Conservation (phyloP, 2,888 invertebrate species). For the Drosophila robusta region DNA sequence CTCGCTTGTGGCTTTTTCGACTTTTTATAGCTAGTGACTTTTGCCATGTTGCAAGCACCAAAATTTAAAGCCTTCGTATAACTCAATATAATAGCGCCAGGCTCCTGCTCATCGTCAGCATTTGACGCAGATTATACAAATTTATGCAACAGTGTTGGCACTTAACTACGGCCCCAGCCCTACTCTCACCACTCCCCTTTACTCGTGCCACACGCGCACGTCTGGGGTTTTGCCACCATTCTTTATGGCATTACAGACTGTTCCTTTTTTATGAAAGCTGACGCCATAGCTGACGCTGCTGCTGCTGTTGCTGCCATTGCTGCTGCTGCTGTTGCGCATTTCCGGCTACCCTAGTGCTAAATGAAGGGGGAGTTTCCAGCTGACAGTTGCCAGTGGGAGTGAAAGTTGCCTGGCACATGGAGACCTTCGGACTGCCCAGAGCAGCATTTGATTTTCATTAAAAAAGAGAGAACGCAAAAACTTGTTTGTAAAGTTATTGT, state of each 20-base stretch:
- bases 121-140: constrained; percentile 72
- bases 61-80: constrained; percentile 65
- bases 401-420: constrained; percentile 24
- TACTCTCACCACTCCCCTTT: not conserved
- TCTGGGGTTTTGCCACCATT: constrained; percentile 33
- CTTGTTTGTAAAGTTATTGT: constrained; percentile 34
- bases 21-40: not conserved
- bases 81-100: constrained; percentile 62
- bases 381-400: constrained; percentile 1
- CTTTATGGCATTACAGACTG: constrained; percentile 54
- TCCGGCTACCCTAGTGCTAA: constrained; percentile 52
- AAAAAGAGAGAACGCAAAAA: constrained; percentile 38
- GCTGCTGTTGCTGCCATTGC: not conserved
- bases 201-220: not conserved
- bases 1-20: no score
- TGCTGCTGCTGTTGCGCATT: constrained; percentile 56
- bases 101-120: constrained; percentile 39
- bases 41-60: constrained; percentile 35
- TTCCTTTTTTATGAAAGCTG: constrained; percentile 43
- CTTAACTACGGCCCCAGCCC: constrained; percentile 40
- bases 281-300: constrained; percentile 24
- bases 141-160: constrained; percentile 75
- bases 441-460: constrained; percentile 69
- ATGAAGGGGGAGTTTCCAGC: not conserved
- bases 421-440: constrained; percentile 31